These are phyloP conservation scores for Danio aesculapii DNA, from an alignment of 2,797 vertebrate genomes.

Conservation along the genomic window DNA sequence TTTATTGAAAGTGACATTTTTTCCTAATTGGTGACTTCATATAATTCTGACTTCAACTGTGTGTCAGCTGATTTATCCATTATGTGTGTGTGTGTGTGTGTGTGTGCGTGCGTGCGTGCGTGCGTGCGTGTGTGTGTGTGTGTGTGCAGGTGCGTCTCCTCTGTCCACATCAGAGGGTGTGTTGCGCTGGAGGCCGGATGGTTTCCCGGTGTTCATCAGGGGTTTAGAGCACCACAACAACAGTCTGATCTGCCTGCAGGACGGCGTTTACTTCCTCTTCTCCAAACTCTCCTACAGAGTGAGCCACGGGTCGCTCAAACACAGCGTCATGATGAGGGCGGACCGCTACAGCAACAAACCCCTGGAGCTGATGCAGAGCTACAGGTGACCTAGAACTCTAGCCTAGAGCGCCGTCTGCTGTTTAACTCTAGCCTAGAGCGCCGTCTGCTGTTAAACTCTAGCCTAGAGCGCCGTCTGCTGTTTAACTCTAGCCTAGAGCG, in stretches of 20 bases:
- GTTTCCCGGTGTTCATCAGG: neutral
- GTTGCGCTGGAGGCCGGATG: constrained; percentile 7
- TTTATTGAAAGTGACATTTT: neutral
- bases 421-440: too few species aligned
- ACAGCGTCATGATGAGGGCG: constrained; percentile 22
- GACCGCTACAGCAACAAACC: neutral
- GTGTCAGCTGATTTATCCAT: too few species aligned
- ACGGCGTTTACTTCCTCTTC: constrained; percentile 57
- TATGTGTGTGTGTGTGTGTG: too few species aligned
- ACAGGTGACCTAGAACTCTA: constrained; percentile 37
- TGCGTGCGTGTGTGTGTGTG: neutral
- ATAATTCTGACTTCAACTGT: too few species aligned
- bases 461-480: too few species aligned
- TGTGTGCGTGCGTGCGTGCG: neutral
- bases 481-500: too few species aligned
- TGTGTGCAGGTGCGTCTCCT: neutral
- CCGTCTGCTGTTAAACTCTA: too few species aligned
- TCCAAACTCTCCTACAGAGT: constrained; percentile 51
- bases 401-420: too few species aligned
- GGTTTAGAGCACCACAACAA: constrained; percentile 30
- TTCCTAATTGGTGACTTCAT: too few species aligned
- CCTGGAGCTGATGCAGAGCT: constrained; percentile 45
- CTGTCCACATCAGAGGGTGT: fast-evolving
- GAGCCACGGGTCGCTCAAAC: constrained; percentile 8
- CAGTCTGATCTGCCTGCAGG: constrained; percentile 28